phyloP scores from a whole-genome alignment of 1,140 invertebrate species.

The Venturia canescens region DNA sequence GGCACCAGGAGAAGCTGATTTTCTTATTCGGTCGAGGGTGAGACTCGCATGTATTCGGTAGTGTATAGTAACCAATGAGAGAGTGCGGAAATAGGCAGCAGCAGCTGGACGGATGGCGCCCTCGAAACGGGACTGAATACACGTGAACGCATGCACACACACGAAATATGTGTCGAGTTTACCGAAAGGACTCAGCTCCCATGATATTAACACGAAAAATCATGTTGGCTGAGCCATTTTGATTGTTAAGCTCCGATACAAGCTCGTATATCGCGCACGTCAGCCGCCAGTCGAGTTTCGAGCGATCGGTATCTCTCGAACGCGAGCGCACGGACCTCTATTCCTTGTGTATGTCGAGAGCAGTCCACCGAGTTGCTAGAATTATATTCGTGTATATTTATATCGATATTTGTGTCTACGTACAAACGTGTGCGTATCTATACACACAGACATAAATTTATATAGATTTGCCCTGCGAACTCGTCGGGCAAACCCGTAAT shows the following conservation, averaged over 20 bases:
- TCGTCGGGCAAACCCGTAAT: constrained; percentile 71
- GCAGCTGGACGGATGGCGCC: constrained; percentile 62
- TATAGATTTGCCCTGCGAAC: not conserved
- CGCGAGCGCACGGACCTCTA: constrained; percentile 64
- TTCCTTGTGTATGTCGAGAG: constrained; percentile 65
- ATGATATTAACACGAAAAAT: not conserved
- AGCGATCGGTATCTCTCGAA: constrained; percentile 73
- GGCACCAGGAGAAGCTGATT: constrained; percentile 21
- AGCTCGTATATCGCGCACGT: constrained; percentile 62
- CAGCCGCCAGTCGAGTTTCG: constrained; percentile 51
- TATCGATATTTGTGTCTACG: not conserved
- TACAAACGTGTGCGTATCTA: not conserved
- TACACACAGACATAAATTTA: too few relatives aligned
- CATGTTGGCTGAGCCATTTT: not conserved
- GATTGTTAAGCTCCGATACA: not conserved
- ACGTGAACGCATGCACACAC: not conserved
- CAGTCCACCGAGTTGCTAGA: constrained; percentile 49
- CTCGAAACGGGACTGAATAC: constrained; percentile 53
- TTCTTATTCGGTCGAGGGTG: constrained; percentile 37
- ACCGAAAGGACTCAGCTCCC: not conserved
- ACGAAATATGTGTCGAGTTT: not conserved
- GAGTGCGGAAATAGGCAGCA: constrained; percentile 69
- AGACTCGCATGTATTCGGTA: constrained; percentile 11
- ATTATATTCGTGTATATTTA: not conserved
- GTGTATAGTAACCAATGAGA: constrained; percentile 64